Evolutionary conservation across 2,888 invertebrate genomes (phyloP), one percentile per base, ranked within the genome.

Genomic region (Ochlodes sylvanus): DNA sequence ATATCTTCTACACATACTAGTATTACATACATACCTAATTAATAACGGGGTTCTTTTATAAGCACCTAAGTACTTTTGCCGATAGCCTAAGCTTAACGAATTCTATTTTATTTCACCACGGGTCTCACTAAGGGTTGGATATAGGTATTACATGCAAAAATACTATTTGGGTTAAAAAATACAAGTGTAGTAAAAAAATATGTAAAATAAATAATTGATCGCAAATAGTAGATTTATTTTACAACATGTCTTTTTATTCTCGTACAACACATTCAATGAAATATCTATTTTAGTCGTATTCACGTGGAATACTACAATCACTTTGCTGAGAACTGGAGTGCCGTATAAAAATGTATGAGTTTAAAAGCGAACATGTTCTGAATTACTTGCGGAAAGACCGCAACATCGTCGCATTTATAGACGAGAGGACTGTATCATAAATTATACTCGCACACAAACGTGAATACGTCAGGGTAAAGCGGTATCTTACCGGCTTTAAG

Each of bases 221-320:
- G 3, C 9, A 50, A 50, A 19, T 12, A 50, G 10, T 9, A 19
- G 38, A 21, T 15, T 58, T 44, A 9, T 44, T n/a, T 27, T 27
- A 19, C 21, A 52, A 19, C 58, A 17, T 27, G 14, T 27, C 38
- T 15, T 21, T 12, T 34, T 50, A 15, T 58, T 64, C 65, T 41
- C 58, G 50, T 34, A 65, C 21, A 65, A 65, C 34, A 42, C 9
- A 50, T 19, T 58, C 57, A 65, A 50, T 65, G 58, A 65, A 57
- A 50, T 50, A 65, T 65, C 65, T 65, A 58, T 65, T 65, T 58
- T 50, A 65, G 58, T 52, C 65, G 50, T 60, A 65, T 60, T 66
- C 58, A 60, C 58, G 50, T 60, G 65, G 65, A 66, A 66, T 66
- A 60, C 60, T 66, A 66, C 65, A 66, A 66, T 66, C 65, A 66